These are phyloP conservation scores for Pachymerium ferrugineum DNA, from an alignment of 2,888 invertebrate genomes.

Conservation along the genomic window DNA sequence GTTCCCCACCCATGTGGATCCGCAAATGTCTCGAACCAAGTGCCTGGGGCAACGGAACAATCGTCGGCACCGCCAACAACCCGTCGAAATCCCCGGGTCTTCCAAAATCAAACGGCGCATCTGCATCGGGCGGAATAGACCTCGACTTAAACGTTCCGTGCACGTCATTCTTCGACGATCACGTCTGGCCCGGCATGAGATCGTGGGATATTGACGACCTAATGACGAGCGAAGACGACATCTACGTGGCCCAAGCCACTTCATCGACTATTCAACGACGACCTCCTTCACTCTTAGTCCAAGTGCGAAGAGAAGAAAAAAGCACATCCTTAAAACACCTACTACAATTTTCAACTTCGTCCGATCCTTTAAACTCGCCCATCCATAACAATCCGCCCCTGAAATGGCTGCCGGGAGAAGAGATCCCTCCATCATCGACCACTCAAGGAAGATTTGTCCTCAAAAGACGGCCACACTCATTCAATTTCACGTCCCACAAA, in stretches of 20 bases:
- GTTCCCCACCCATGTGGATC: constrained; percentile 45
- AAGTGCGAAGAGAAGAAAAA: constrained; percentile 31
- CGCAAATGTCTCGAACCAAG: constrained; percentile 6
- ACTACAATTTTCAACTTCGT: background rate
- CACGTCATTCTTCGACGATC: constrained; percentile 3
- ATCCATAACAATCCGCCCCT: background rate
- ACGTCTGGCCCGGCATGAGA: background rate
- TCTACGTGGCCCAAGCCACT: background rate
- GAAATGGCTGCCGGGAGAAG: background rate
- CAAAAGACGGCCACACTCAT: constrained; percentile 25
- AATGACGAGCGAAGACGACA: background rate
- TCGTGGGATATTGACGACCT: constrained; percentile 7
- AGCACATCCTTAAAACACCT: background rate
- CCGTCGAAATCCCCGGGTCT: background rate
- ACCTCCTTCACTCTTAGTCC: constrained; percentile 30
- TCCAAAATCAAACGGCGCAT: background rate
- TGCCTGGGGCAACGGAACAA: background rate
- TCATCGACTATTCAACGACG: constrained; percentile 13
- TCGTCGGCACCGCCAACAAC: background rate
- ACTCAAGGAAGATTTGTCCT: constrained; percentile 14
- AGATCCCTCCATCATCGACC: background rate
- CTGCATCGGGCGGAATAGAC: background rate
- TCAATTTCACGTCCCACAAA: constrained; percentile 1
- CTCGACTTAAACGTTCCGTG: background rate
- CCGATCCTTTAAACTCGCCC: too few species aligned